Conservation (phyloP, 35 echinoderm and acorn worm species). For the Diadema setosum region DNA sequence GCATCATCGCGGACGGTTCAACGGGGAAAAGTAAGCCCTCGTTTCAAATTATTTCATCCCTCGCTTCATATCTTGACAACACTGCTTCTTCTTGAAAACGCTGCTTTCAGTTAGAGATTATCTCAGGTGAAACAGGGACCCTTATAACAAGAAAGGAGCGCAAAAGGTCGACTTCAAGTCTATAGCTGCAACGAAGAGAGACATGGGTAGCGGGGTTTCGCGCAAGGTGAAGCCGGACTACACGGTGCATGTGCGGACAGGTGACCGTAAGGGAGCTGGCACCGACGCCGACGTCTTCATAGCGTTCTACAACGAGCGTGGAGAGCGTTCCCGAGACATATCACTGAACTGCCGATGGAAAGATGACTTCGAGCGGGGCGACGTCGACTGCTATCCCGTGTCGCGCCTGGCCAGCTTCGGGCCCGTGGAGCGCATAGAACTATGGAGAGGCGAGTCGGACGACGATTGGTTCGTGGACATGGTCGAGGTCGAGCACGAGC, state of each 20-base stretch:
- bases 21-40: too few species aligned
- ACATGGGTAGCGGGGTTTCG: background rate
- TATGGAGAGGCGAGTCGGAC: constrained; percentile 46
- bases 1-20: too few species aligned
- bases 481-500: constrained; percentile 2
- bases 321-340: constrained; percentile 48
- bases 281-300: constrained; percentile 84
- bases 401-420: constrained; percentile 71
- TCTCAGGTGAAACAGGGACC: too few species aligned
- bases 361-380: constrained; percentile 80
- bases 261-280: constrained; percentile 85
- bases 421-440: constrained; percentile 30
- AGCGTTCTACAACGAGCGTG: constrained; percentile 46
- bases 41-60: too few species aligned
- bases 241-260: constrained; percentile 70
- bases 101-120: too few species aligned
- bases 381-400: constrained; percentile 56
- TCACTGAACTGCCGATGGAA: constrained; percentile 49
- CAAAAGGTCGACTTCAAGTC: too few species aligned
- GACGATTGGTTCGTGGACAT: constrained; percentile 73
- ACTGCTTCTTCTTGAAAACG: too few species aligned
- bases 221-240: constrained; percentile 31
- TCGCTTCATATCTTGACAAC: too few species aligned
- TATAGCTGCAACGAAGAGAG: too few species aligned
- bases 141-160: too few species aligned